A percentile compares a stretch with the other conserved stretches of the same genome.
Evolutionary conservation across 2,113 vertebrate species (phyloP).

Genomic region (Oreochromis tanganicae): DNA sequence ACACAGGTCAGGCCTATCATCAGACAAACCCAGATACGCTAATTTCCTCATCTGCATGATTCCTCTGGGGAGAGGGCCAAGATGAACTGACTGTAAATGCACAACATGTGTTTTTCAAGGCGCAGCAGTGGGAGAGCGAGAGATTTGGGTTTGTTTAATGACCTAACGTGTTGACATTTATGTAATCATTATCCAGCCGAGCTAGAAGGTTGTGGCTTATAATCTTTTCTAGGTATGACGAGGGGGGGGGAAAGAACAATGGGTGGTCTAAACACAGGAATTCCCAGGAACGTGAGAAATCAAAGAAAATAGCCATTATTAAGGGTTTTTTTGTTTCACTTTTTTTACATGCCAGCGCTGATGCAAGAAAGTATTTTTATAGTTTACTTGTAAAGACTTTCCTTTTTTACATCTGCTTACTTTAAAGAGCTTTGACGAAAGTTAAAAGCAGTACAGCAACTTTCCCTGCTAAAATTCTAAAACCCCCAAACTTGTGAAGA

Average conservation of each 20-base stretch:
- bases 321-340: background rate
- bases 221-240: background rate
- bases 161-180: conserved; percentile 12
- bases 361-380: background rate
- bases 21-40: background rate
- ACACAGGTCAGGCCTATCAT: background rate
- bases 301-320: background rate
- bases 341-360: background rate
- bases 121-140: background rate
- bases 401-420: background rate
- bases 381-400: background rate
- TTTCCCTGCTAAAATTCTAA: background rate
- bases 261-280: background rate
- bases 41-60: background rate
- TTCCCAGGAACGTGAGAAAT: background rate
- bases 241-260: rapidly evolving
- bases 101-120: conserved; percentile 10
- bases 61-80: background rate
- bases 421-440: background rate
- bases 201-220: background rate
- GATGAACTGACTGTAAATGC: background rate
- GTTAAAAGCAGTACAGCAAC: background rate
- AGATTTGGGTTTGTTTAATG: conserved; percentile 12
- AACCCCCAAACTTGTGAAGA: background rate
- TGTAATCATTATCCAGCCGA: background rate